phyloP scores from a whole-genome alignment of 2,113 vertebrate species.

The Halcyon malimbica region DNA sequence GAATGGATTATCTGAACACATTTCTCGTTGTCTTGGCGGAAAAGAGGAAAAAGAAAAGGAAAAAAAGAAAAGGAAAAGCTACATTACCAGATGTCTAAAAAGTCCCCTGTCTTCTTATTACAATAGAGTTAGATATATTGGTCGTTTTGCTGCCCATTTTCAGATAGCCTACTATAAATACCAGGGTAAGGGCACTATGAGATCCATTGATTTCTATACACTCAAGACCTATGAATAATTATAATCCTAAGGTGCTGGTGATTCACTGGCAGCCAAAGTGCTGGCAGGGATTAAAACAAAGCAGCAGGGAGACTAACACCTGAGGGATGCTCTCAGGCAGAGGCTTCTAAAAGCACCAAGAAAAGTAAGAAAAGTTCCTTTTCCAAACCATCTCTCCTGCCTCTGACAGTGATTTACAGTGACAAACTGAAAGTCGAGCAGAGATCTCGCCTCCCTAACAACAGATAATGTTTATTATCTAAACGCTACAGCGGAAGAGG shows the following conservation, averaged over 20 bases:
- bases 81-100: not conserved
- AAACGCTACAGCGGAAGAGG: not conserved
- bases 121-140: not conserved
- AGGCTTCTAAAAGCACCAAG: not conserved
- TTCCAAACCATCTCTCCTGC: not conserved
- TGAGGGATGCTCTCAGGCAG: not conserved
- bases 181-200: not conserved
- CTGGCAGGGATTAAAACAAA: not conserved
- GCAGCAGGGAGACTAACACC: not conserved
- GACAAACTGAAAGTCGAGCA: not conserved
- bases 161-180: not conserved
- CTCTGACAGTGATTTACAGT: not conserved
- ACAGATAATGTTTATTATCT: not conserved
- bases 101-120: not conserved
- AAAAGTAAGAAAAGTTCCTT: not conserved
- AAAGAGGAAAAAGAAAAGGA: not conserved
- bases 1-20: not conserved
- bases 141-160: not conserved
- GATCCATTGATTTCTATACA: not conserved
- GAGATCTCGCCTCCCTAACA: not conserved
- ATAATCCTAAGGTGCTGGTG: not conserved
- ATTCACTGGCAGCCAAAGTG: not conserved
- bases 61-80: not conserved
- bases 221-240: not conserved
- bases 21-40: not conserved